These are phyloP conservation scores for Elmis aenea DNA, from an alignment of 2,888 invertebrate species.

Conservation along the genomic window DNA sequence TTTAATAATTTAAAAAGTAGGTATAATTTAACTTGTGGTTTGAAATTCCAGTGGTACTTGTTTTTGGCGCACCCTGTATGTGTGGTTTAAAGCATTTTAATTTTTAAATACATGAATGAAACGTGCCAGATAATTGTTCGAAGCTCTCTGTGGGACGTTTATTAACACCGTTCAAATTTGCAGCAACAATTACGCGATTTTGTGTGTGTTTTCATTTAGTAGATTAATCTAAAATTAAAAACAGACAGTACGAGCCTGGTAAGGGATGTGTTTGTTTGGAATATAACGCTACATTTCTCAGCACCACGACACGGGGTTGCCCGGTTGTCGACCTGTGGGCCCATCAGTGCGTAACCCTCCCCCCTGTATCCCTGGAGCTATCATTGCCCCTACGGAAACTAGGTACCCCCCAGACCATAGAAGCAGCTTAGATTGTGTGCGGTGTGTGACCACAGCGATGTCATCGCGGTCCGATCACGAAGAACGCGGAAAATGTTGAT, in stretches of 20 bases:
- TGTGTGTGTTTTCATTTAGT: no score
- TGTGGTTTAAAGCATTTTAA: no score
- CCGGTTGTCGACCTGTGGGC: conserved; percentile 39
- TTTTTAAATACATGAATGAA: no score
- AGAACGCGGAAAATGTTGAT: conserved; percentile 15
- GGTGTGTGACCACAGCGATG: conserved; percentile 24
- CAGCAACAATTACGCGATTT: no score
- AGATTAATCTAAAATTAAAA: no score
- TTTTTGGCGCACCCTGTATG: no score
- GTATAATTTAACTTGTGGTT: no score
- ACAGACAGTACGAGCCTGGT: conserved; percentile 4
- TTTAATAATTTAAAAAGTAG: no score
- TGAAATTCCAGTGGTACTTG: no score
- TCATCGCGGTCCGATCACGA: conserved; percentile 19
- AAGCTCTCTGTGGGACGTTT: not conserved
- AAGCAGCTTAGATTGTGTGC: conserved; percentile 13
- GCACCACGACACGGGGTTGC: conserved; percentile 31
- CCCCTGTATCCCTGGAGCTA: conserved; percentile 26
- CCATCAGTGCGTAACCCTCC: conserved; percentile 28
- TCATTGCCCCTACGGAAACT: conserved; percentile 13
- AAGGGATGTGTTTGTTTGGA: conserved; percentile 22
- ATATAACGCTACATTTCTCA: conserved; percentile 16
- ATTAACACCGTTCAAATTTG: no score
- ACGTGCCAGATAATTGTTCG: no score
- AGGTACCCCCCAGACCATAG: conserved; percentile 15